Evolutionary conservation across 2,113 vertebrate species (phyloP).

Genomic region (Caracal caracal): DNA sequence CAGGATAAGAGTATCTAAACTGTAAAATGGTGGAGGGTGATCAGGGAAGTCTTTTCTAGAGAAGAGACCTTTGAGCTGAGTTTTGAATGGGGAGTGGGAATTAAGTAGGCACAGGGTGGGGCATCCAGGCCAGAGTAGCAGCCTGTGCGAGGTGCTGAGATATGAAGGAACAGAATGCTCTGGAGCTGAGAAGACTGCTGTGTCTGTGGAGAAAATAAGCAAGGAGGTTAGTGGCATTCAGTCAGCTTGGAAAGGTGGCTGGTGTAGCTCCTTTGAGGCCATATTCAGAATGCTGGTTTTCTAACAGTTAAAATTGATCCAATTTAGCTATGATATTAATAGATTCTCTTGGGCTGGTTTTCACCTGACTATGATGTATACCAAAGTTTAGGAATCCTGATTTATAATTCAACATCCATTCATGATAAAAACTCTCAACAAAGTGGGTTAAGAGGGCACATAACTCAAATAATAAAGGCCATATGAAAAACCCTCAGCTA

Average conservation of each 20-base stretch:
- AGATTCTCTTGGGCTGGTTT: slow-evolving; percentile 1
- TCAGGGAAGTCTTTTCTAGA: background rate
- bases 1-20: background rate
- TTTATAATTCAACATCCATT: background rate
- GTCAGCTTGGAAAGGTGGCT: background rate
- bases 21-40: background rate
- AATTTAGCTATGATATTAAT: background rate
- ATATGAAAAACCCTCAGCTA: background rate
- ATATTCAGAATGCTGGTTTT: background rate
- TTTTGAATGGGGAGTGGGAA: background rate
- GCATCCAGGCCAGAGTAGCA: background rate
- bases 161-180: background rate
- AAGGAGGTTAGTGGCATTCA: background rate
- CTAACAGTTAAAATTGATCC: background rate
- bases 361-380: background rate
- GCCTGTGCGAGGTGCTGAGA: background rate
- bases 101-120: background rate
- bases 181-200: background rate
- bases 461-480: background rate
- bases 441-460: background rate
- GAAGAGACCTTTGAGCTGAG: background rate
- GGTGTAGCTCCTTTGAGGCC: background rate
- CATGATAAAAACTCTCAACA: background rate
- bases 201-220: background rate
- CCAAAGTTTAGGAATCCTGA: background rate